Evolutionary conservation across 2,797 vertebrate genomes (phyloP).

Genomic region (Vultur gryphus): DNA sequence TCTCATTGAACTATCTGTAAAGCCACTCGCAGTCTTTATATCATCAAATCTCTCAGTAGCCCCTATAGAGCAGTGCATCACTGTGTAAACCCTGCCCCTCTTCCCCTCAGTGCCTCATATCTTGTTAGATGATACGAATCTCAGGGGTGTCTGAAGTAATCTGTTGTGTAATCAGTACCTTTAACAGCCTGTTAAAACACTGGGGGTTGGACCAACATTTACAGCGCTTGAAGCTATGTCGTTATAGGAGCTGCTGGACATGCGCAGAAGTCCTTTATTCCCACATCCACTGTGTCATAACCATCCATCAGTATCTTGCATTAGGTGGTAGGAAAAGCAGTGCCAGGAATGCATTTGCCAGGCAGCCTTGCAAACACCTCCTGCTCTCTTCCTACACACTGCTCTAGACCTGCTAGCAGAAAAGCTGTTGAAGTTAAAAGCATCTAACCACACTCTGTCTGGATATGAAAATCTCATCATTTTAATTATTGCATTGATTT

Average conservation of each 20-base stretch:
- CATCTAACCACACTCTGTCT: neutral
- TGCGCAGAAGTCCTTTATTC: neutral
- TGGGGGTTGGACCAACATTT: neutral
- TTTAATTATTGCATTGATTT: neutral
- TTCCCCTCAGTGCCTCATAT: neutral
- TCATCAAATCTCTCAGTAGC: neutral
- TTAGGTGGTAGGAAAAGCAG: neutral
- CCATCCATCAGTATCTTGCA: neutral
- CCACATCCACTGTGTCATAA: neutral
- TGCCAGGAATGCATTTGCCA: neutral
- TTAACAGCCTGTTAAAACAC: neutral
- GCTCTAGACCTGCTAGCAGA: neutral
- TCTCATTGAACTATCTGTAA: neutral
- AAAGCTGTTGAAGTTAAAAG: neutral
- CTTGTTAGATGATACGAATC: neutral
- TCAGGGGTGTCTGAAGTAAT: slow-evolving; percentile 3
- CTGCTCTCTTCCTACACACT: neutral
- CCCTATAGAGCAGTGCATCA: neutral
- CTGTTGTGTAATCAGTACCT: slow-evolving; percentile 3
- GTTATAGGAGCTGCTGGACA: neutral
- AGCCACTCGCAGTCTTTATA: neutral
- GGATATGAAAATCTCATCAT: neutral
- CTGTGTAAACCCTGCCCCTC: neutral
- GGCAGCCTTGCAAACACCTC: neutral
- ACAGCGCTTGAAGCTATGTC: neutral